Base-by-base conservation (phyloP, 2,888 invertebrate species). In the Drosophila austrosaltans region DNA sequence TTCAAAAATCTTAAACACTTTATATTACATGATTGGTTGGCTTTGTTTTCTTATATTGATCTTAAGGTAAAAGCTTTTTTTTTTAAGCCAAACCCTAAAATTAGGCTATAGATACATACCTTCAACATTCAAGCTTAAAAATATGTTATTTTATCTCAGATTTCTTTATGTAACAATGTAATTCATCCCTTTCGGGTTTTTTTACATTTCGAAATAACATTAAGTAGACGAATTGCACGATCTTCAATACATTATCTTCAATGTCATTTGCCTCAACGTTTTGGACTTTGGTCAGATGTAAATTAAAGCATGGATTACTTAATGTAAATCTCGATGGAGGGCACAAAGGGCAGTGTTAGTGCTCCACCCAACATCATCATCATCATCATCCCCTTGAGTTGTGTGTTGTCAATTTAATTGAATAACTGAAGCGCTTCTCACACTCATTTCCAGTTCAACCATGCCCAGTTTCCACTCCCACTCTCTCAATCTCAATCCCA, bases 341-440 rank as follows among this genome's bases (percentile, higher is more conserved):
- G 10, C 22, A 57, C 40, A 57, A 70, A 58, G 62, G 60, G 69
- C 58, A 64, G 63, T 40, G 63, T 40, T 64, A 62, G 61, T 69
- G 66, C 54, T 22, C 8, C 28, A 40, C 58, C 48, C 59, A 36
- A 25, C 25, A 57, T 53, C 53, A 62, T 36, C 39, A 25, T 39
- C 40, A 32, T 16, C 22, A 32, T 16, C 22, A n/a, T 48, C 16
- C 53, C 67, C 54, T 48, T 25, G 54, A 48, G 44, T 53, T 68
- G 66, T 81, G 77, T 83, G 77, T 81, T 89, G 86, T 66, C 82
- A 85, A 87, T 85, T 85, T 72, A 85, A 85, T 75, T 85, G 81
- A 76, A 87, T 89, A 83, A 86, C 81, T 71, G 64, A 73, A 72
- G 22, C 39, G 70, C 68, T 86, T 86, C 82, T 88, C 87, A 83